Base-by-base conservation (phyloP, 2,888 invertebrate species). In the Parnassius orleans region DNA sequence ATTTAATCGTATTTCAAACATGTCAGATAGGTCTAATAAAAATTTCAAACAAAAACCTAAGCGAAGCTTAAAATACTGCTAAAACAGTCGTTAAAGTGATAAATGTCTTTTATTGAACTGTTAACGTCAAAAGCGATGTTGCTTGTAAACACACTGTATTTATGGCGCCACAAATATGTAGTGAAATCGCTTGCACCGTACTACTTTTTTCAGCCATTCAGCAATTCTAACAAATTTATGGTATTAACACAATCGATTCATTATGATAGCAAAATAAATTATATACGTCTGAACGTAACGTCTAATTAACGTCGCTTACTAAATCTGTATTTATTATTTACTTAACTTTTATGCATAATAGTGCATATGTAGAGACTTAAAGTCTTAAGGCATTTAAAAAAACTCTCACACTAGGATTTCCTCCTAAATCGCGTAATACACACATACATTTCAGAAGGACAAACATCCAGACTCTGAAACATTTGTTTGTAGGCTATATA, bases 111-210 rank as follows among this genome's bases (percentile, higher is more conserved):
- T 85, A 86, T 85, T 80, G 80, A 76, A 66, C 81, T 72, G 84
- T 85, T 84, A 85, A 81, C 83, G 79, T 81, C 81, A 81, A 84
- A 83, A 80, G 77, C 78, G 75, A 76, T 77, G 75, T 74, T 84
- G 80, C 81, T 84, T 84, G 79, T 84, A 85, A 85, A 86, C 86
- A 86, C 77, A 75, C 72, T 73, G 72, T 81, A 79, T 85, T 86
- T 85, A 86, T 84, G 80, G 73, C 77, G 68, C 74, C 75, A 69
- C 74, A 73, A 74, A 71, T 71, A 69, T 73, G 75, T 77, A 68
- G 66, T 66, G 66, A 65, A 65, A 57, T 56, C 69, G 70, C 66
- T 65, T 52, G 70, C 56, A 54, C 48, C 44, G 48, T 52, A 56
- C 68, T 61, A 65, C 67, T 67, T 67, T 64, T 68, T 59, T 62